Base-by-base conservation (phyloP, 2,888 invertebrate genomes). In the Sphaerophoria taeniata region DNA sequence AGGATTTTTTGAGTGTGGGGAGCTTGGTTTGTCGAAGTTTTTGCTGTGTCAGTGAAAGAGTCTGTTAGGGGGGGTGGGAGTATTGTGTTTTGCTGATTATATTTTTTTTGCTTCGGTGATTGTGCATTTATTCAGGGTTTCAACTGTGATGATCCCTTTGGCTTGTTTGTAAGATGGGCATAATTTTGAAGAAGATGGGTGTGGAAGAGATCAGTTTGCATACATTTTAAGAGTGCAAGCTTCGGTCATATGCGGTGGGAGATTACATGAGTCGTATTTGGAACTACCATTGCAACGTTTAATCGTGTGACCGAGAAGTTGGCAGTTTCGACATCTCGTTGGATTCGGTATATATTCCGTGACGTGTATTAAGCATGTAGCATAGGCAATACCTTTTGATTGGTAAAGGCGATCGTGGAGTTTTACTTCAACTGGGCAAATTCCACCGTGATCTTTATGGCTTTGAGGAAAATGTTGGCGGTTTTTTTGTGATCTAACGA, bases 241-340 rank as follows among this genome's bases (percentile, higher is more conserved):
- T 7, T 69, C 51, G 4, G 75, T 77, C 1, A 60, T 9, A 60
- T 87, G 87, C 5, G 67, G 74, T 7, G 79, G 81, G 0, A 87
- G 69, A 14, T 72, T 83, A 24, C 87, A 86, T 7, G 58, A 39
- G 0, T 75, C 79, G 31, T 79, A 86, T 36, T 51, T 56, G 2
- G 67, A 55, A 0, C 16, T 58, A 7, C 72, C 75, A 12, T 69
- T 87, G 56, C 85, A 87, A 0, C 77, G 81, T 69, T 87, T 78
- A 4, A 51, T 16, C 0, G 85, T 87, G 51, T 87, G 78, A 0
- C 85, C 85, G 9, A 87, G 69, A 3, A 75, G 6, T 49, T 83
- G 83, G 55, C 87, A 85, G 9, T 69, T 72, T 55, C 74, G 72
- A 49, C 86, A 87, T 9, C 80, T 67, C 87, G 87, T 87, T 16